Evolutionary conservation across 2,888 invertebrate genomes (phyloP).

Genomic region (Cynaeus angustus): DNA sequence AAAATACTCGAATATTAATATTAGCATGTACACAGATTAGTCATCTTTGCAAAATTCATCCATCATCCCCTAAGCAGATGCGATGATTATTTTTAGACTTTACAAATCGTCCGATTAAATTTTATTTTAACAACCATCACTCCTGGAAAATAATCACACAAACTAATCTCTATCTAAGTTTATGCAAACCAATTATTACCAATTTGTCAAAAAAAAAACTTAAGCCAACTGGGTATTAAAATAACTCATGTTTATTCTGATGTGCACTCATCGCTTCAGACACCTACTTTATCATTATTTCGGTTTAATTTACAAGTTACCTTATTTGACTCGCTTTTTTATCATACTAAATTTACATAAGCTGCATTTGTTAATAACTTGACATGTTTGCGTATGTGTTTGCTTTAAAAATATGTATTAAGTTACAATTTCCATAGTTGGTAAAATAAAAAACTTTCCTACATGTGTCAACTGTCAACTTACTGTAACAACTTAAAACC

Average conservation of each 20-base stretch:
- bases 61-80: conserved; percentile 43
- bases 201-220: conserved; percentile 33
- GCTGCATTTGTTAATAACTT: conserved; percentile 46
- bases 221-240: conserved; percentile 14
- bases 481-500: conserved; percentile 40
- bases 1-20: conserved; percentile 55
- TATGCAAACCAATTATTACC: conserved; percentile 14
- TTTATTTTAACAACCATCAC: conserved; percentile 18
- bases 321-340: conserved; percentile 47
- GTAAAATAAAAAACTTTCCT: conserved; percentile 41
- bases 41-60: conserved; percentile 53
- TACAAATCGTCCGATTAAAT: conserved; percentile 38
- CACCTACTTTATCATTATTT: conserved; percentile 42
- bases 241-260: conserved; percentile 32
- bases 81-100: conserved; percentile 41
- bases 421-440: conserved; percentile 48
- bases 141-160: conserved; percentile 16
- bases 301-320: conserved; percentile 48
- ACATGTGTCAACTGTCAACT: conserved; percentile 50
- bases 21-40: conserved; percentile 56
- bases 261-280: conserved; percentile 15
- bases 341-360: conserved; percentile 41
- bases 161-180: conserved; percentile 3
- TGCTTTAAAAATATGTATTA: conserved; percentile 45
- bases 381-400: conserved; percentile 47